Evolutionary conservation across 1,140 invertebrate species (phyloP), one percentile per base, ranked within the genome.

Genomic region (Helicoverpa armigera): DNA sequence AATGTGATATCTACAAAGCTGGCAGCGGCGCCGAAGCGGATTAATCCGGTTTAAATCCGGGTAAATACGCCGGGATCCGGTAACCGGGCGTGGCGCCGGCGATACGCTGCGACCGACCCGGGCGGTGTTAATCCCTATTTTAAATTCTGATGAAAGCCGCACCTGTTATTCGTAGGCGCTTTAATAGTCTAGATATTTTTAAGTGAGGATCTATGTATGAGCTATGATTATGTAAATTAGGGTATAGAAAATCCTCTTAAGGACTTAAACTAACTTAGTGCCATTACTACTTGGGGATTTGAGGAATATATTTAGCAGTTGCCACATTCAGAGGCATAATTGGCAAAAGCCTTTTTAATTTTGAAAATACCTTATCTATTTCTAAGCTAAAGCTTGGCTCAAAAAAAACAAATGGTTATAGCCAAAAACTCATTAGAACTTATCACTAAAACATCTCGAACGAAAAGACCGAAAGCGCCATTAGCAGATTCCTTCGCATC

Each of bases 141-240:
- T 93, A 94, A 94, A 92, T 92, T 91, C 87, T 91, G 89, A 90
- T 93, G 92, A 92, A 89, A 88, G 88, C 85, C 83, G 79, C 85
- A 92, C 91, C 88, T 93, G 90, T 89, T 88, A 83, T 91, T 90
- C 89, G 84, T 87, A 80, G 54, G 78, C 35, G 83, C 80, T 79
- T 86, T 69, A 70, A 69, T 69, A 58, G 63, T 69, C 35, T 7
- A 35, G 51, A n/a, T 53, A 70, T 70, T 31, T 50, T 35, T 48
- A 65, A 31, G 58, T 70, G 69, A 70, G 35, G 61, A 11, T 23
- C 75, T 10, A 77, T 65, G 76, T 14, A 23, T 78, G 51, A 43
- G 12, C 31, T 18, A 67, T 67, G 48, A 67, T 67, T 67, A 50
- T 67, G 63, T 67, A 67, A 48, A 67, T 67, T 16, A 50, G 63